Evolutionary conservation across 2,797 vertebrate species (phyloP).

Genomic region (Pseudomugil tenellus): DNA sequence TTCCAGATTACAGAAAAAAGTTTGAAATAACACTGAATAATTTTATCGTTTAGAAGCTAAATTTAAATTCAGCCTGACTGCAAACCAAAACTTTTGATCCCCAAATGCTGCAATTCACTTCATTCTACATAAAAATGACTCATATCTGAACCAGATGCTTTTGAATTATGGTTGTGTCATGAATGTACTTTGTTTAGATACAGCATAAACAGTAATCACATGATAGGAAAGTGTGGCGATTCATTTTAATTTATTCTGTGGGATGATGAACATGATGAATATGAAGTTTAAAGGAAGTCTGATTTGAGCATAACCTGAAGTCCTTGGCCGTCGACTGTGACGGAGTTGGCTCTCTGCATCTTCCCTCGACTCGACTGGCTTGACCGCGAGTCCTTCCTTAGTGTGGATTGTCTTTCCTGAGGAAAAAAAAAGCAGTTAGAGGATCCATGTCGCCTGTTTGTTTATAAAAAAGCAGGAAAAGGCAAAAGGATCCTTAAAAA

Average conservation of each 20-base stretch:
- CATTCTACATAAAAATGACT: no score
- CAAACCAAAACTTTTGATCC: no score
- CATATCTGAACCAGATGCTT: no score
- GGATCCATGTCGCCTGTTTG: neutral
- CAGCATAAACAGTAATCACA: neutral
- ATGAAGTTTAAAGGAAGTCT: neutral
- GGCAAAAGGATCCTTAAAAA: no score
- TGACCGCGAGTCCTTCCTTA: constrained; percentile 88
- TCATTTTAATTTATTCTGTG: neutral
- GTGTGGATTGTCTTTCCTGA: constrained; percentile 89
- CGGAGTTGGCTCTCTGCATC: constrained; percentile 94
- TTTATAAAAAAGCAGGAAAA: no score
- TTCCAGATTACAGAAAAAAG: no score
- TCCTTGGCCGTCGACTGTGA: constrained; percentile 93
- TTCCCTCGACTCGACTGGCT: constrained; percentile 88
- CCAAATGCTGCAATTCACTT: no score
- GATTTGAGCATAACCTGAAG: constrained; percentile 85
- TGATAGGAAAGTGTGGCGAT: neutral
- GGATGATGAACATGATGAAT: no score
- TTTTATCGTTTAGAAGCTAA: no score
- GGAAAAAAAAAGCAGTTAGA: constrained; percentile 29
- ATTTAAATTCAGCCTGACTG: no score
- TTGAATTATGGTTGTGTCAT: no score
- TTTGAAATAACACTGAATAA: no score
- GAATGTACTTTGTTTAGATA: neutral